phyloP scores from a whole-genome alignment of 2,797 vertebrate species.

The Tauraco hartlaubi region DNA sequence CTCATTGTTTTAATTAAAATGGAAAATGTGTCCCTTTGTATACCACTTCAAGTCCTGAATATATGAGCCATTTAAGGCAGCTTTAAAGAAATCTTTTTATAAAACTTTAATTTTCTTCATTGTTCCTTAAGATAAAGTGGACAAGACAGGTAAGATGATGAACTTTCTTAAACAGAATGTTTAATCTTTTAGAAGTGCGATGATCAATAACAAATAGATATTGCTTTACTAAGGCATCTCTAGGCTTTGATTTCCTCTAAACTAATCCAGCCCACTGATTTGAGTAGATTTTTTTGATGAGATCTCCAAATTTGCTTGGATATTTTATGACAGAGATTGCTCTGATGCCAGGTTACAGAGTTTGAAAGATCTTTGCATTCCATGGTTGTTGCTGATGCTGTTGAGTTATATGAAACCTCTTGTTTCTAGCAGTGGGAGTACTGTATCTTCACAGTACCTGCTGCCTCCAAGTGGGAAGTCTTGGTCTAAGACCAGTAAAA shows the following conservation, averaged over 20 bases:
- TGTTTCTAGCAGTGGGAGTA: neutral
- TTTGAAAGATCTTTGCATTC: neutral
- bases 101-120: neutral
- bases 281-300: neutral
- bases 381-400: neutral
- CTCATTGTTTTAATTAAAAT: constrained; percentile 17
- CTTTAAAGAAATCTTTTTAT: neutral
- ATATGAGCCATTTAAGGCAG: neutral
- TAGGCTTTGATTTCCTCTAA: neutral
- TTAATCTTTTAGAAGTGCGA: neutral
- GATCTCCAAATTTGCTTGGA: neutral
- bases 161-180: neutral
- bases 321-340: neutral
- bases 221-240: neutral
- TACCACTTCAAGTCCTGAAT: neutral
- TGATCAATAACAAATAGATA: neutral
- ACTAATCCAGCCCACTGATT: neutral
- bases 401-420: neutral
- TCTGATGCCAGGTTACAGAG: neutral
- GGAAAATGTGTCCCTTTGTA: neutral
- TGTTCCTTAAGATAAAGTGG: neutral
- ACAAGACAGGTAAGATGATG: neutral
- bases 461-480: constrained; percentile 27
- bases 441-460: neutral
- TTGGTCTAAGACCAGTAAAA: neutral